Percentiles rank a stretch among this genome's conserved stretches.
Evolutionary conservation across 2,113 vertebrate species (phyloP).

Genomic region (Ptyas mucosa): DNA sequence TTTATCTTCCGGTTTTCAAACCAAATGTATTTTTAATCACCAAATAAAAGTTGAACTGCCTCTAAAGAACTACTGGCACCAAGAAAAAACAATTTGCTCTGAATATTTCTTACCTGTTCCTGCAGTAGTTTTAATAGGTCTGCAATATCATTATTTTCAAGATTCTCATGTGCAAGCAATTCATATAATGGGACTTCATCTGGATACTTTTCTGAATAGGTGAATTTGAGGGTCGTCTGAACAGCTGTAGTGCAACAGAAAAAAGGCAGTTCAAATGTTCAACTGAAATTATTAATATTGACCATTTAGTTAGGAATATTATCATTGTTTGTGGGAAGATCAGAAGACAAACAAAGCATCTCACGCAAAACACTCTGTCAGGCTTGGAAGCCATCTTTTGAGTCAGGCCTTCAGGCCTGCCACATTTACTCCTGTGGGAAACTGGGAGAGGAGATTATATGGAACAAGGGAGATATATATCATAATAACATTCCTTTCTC

Average conservation of each 20-base stretch:
- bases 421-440: no score
- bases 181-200: slow-evolving; percentile 92
- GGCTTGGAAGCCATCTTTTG: no score
- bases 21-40: neutral
- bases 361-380: neutral
- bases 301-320: neutral
- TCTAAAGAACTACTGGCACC: neutral
- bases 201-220: slow-evolving; percentile 91
- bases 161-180: slow-evolving; percentile 88
- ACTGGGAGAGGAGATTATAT: no score
- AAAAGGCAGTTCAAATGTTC: slow-evolving; percentile 15
- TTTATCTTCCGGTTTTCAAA: neutral
- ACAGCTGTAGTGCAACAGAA: slow-evolving; percentile 75
- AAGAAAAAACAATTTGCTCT: neutral
- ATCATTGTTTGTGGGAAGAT: neutral
- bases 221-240: slow-evolving; percentile 91
- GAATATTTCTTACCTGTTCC: slow-evolving; percentile 79
- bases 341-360: neutral
- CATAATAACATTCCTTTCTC: no score
- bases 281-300: neutral
- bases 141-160: slow-evolving; percentile 81
- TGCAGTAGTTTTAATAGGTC: slow-evolving; percentile 83
- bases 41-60: neutral
- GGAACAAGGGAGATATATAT: no score
- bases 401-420: no score